Base-by-base conservation (phyloP, 2,888 invertebrate species). In the Epirrhoe tristata region DNA sequence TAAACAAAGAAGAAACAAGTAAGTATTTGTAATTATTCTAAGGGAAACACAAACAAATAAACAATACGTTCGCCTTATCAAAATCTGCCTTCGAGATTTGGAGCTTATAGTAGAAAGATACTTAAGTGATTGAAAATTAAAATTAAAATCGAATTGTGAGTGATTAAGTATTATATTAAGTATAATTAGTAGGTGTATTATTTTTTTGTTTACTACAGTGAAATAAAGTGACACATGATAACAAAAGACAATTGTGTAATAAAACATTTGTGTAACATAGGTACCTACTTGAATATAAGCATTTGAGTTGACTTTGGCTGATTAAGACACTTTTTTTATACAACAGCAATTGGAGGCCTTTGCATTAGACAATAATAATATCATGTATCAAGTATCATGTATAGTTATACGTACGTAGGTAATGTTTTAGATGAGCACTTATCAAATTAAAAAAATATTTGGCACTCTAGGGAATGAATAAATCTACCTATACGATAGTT, bases 401-500 rank as follows among this genome's bases (percentile, higher is more conserved):
- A 24, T 1, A 24, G 1, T 24, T 24, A 24, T 24, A 24, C 24
- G 1, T 24, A 24, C n/a, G 10, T 39, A 43, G 12, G 3, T 43
- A 12, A 12, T 12, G 5, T 10, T 39, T 1, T 5, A 43, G 16
- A 51, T 12, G 24, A 39, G 36, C 7, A 14, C 4, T 48, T 5
- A 34, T 32, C 48, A 50, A 31, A n/a, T 17, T 34, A 60, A 58
- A 55, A 56, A 7, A 62, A 48, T 50, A 43, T 64, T 74, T 72
- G 72, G 72, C 73, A 72, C 72, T 72, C 58, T 58, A 67, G 56
- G 60, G 51, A 70, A 63, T 68, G 51, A 68, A 58, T 67, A 65
- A 73, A 43, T 66, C 63, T n/a, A n/a, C n/a, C n/a, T 73, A 74
- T 60, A 39, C 68, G 71, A 66, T 12, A 77, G 71, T 77, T 81